Evolutionary conservation across 2,113 vertebrate species (phyloP).

Genomic region (Neodontobutis hainanensis): DNA sequence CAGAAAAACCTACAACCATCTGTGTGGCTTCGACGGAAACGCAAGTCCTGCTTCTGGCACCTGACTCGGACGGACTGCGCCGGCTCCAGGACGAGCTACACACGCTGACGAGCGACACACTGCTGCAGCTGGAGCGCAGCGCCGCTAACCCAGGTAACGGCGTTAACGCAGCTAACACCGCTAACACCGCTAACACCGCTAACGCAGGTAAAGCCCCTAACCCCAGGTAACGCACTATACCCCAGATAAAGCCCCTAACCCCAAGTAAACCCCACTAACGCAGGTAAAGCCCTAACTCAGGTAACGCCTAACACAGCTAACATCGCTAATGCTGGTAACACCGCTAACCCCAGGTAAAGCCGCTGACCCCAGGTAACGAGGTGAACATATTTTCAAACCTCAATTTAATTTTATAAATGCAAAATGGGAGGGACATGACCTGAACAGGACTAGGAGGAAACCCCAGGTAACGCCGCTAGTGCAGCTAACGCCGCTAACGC

Average conservation of each 20-base stretch:
- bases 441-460: too few relatives aligned
- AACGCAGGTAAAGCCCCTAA: background rate
- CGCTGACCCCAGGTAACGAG: too few relatives aligned
- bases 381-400: too few relatives aligned
- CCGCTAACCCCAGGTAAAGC: too few relatives aligned
- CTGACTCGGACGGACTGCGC: slow-evolving; percentile 82
- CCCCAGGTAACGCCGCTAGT: too few relatives aligned
- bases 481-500: too few relatives aligned
- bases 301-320: background rate
- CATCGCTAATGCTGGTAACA: too few relatives aligned
- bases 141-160: slow-evolving; percentile 83
- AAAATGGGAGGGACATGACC: too few relatives aligned
- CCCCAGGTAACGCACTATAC: too few relatives aligned
- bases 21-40: slow-evolving; percentile 61
- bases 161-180: too few relatives aligned
- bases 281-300: background rate
- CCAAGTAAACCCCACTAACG: background rate
- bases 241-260: too few relatives aligned
- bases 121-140: slow-evolving; percentile 79
- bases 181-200: background rate
- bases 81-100: slow-evolving; percentile 80
- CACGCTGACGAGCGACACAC: slow-evolving; percentile 66
- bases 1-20: slow-evolving; percentile 79
- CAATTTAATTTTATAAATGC: too few relatives aligned
- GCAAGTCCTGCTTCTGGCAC: slow-evolving; percentile 86